A percentile compares a stretch with the other conserved stretches of the same genome.
Conservation (phyloP, 2,797 vertebrate species). For the Gallinago nigripennis region DNA sequence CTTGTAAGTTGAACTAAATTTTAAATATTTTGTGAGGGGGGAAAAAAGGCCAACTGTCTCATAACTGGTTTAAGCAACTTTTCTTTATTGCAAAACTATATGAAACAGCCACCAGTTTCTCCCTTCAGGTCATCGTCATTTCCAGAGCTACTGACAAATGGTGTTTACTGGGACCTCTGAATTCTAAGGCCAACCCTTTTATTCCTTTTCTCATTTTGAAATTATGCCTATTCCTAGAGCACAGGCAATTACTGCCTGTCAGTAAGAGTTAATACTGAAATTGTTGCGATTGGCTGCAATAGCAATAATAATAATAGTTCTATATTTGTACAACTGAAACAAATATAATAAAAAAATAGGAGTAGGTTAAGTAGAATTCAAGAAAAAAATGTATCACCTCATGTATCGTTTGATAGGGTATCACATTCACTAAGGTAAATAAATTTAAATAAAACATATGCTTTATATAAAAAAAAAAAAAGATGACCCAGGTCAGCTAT, state of each 20-base stretch:
- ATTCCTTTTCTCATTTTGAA: not conserved
- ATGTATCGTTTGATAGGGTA: not conserved
- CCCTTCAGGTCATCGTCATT: not conserved
- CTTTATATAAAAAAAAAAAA: not conserved
- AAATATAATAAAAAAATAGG: not conserved
- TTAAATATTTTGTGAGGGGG: not conserved
- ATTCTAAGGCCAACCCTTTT: not conserved
- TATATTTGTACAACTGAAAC: not conserved
- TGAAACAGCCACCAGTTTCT: not conserved
- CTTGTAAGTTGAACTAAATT: not conserved
- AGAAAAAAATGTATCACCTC: not conserved
- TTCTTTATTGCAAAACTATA: not conserved
- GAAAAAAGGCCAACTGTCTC: not conserved
- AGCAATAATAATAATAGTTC: not conserved
- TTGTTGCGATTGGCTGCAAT: not conserved
- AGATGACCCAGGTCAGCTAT: not conserved
- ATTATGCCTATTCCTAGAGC: not conserved
- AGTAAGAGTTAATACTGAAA: not conserved
- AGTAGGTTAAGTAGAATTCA: not conserved
- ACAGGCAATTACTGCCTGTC: not conserved
- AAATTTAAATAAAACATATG: not conserved
- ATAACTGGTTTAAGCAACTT: not conserved
- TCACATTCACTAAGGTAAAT: not conserved
- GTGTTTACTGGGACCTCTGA: not conserved
- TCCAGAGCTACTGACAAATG: not conserved